Percentiles rank a stretch among this genome's conserved stretches.
phyloP scores from a whole-genome alignment of 2,113 vertebrate genomes.

The Engraulis encrasicolus region DNA sequence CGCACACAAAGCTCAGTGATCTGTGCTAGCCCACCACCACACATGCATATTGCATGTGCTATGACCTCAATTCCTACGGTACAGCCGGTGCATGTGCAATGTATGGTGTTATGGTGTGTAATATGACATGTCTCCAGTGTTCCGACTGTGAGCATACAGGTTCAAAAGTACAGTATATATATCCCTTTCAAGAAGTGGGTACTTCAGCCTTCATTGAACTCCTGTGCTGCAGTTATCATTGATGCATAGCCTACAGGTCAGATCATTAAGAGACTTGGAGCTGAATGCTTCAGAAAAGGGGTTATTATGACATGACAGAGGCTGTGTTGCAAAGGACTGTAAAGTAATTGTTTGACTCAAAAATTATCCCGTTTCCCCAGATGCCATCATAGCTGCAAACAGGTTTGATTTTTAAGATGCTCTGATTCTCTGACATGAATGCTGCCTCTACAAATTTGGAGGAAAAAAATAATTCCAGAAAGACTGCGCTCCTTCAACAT shows the following conservation, averaged over 20 bases:
- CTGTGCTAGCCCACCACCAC: not conserved
- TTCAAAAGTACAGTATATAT: not conserved
- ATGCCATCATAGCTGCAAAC: too few relatives aligned
- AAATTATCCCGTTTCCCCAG: too few relatives aligned
- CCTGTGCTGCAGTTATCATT: not conserved
- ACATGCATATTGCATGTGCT: constrained; percentile 11
- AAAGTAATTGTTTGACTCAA: too few relatives aligned
- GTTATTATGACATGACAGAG: too few relatives aligned
- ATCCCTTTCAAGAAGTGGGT: not conserved
- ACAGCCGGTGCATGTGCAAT: not conserved
- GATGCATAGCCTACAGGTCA: not conserved
- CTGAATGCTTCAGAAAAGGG: not conserved
- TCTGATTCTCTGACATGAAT: too few relatives aligned
- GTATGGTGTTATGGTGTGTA: not conserved
- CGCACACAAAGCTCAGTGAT: not conserved
- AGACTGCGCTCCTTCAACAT: not conserved
- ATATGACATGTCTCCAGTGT: not conserved
- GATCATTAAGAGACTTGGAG: not conserved
- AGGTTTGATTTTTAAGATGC: too few relatives aligned
- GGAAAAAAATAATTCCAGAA: not conserved
- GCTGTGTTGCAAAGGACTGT: too few relatives aligned
- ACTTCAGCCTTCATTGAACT: not conserved
- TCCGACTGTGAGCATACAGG: not conserved
- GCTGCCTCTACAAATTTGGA: too few relatives aligned
- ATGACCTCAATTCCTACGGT: constrained; percentile 11